A percentile compares a stretch with the other conserved stretches of the same genome.
Conservation (phyloP, 2,113 vertebrate species). For the Scopus umbretta region DNA sequence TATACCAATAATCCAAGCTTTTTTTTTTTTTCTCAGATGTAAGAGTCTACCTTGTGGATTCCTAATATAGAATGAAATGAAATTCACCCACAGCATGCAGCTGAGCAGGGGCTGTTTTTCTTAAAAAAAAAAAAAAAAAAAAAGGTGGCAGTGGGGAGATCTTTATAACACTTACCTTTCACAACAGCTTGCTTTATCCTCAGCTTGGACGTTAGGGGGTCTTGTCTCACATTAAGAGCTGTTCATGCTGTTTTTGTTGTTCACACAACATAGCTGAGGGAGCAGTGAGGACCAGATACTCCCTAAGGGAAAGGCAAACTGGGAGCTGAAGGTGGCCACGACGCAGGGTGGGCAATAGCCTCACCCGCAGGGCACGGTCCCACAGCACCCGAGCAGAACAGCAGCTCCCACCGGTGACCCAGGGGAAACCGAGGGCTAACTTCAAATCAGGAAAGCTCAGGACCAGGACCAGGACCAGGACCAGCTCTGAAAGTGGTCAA, state of each 20-base stretch:
- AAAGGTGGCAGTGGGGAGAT: too few species aligned
- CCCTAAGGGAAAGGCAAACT: neutral
- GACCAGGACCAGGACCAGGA: neutral
- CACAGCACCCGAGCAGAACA: neutral
- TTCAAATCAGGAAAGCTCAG: neutral
- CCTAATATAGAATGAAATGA: neutral
- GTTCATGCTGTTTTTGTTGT: accelerated
- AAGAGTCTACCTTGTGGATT: neutral
- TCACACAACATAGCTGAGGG: accelerated
- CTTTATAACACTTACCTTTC: neutral
- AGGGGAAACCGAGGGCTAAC: neutral
- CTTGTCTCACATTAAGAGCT: accelerated
- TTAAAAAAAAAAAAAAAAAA: too few species aligned
- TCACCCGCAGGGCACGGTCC: accelerated
- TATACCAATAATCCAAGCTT: neutral
- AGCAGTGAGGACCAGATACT: neutral
- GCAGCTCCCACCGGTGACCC: neutral
- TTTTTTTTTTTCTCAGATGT: neutral
- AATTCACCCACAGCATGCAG: accelerated
- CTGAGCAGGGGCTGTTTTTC: neutral
- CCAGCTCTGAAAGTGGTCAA: neutral
- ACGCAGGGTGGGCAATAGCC: too few species aligned
- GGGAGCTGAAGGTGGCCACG: neutral
- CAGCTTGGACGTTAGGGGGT: neutral
- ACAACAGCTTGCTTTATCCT: too few species aligned